Conservation (phyloP, 2,113 vertebrate species). For the Henicopernis longicauda region DNA sequence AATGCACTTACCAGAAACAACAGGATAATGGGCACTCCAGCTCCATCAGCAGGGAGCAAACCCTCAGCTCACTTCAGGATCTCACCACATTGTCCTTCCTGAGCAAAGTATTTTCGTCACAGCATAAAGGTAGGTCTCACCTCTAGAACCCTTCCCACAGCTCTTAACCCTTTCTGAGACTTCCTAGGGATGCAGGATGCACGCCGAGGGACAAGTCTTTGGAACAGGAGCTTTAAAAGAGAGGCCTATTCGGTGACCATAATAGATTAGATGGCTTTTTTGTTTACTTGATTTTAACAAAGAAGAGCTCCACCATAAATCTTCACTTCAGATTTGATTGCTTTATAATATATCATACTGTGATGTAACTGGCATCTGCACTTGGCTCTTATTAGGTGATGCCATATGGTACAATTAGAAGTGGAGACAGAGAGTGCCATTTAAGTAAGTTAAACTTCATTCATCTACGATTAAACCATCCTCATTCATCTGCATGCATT, state of each 20-base stretch:
- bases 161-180: neutral
- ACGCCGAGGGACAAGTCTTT: neutral
- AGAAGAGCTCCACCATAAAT: constrained; percentile 38
- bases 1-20: neutral
- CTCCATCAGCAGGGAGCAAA: neutral
- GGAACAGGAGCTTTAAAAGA: neutral
- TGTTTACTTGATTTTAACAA: constrained; percentile 33
- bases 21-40: neutral
- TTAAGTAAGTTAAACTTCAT: constrained; percentile 25
- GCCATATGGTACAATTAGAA: constrained; percentile 54
- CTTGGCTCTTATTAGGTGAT: constrained; percentile 40
- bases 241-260: neutral
- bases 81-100: neutral
- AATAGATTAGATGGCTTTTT: constrained; percentile 20
- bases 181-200: neutral
- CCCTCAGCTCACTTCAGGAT: neutral
- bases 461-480: neutral
- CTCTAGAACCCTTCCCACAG: neutral
- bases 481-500: neutral
- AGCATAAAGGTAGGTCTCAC: neutral
- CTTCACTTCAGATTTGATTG: constrained; percentile 48
- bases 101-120: neutral
- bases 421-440: neutral
- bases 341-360: constrained; percentile 46
- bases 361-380: constrained; percentile 26